These are phyloP conservation scores for Achlya flavicornis DNA, from an alignment of 2,888 invertebrate species.

Conservation along the genomic window DNA sequence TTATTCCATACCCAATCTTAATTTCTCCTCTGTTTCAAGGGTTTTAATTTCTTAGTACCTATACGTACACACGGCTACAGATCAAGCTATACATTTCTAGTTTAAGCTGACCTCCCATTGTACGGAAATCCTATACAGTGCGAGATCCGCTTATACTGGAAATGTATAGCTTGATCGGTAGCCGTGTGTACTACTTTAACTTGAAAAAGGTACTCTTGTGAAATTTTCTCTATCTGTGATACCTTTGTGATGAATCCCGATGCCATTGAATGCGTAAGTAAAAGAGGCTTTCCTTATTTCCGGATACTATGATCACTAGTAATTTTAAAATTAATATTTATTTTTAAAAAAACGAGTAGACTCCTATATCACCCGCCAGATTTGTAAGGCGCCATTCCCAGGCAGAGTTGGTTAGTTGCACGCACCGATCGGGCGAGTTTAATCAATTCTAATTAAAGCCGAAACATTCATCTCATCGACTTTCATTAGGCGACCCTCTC, in stretches of 20 bases:
- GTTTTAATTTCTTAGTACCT: neutral
- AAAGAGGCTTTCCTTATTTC: neutral
- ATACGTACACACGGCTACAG: too few species aligned
- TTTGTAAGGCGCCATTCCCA: neutral
- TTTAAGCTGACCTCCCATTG: too few species aligned
- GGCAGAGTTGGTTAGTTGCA: constrained; percentile 13
- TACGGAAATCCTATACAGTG: too few species aligned
- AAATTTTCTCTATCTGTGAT: neutral
- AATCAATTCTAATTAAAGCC: constrained; percentile 68
- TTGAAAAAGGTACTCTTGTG: too few species aligned
- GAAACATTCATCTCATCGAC: constrained; percentile 68
- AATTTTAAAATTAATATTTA: neutral
- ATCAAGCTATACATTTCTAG: too few species aligned
- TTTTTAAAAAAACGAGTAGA: too few species aligned
- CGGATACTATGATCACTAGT: neutral
- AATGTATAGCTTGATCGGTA: too few species aligned
- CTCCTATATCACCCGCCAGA: neutral
- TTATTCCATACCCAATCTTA: neutral
- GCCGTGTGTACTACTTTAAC: too few species aligned
- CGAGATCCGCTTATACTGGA: too few species aligned
- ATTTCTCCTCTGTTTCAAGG: neutral
- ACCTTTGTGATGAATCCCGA: neutral
- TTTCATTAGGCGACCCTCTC: constrained; percentile 66
- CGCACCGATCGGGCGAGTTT: constrained; percentile 49
- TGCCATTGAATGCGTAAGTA: neutral